phyloP scores from a whole-genome alignment of 1,140 invertebrate genomes.

The Ips typographus region DNA sequence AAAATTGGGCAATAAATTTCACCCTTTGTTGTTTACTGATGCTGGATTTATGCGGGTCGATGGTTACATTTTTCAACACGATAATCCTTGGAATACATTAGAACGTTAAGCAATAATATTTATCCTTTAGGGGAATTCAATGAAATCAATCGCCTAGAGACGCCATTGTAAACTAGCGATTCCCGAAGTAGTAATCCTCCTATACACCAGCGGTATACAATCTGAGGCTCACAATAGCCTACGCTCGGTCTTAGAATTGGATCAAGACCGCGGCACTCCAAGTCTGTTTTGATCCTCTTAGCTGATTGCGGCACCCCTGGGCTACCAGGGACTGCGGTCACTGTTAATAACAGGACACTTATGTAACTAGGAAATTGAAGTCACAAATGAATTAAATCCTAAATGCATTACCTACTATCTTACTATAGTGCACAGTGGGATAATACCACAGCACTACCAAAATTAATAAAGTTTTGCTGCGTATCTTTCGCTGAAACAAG shows the following conservation, averaged over 20 bases:
- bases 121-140: background rate
- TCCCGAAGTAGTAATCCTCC: conserved; percentile 3
- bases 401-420: no score
- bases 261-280: conserved; percentile 5
- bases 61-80: no score
- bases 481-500: background rate
- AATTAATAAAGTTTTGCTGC: no score
- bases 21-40: background rate
- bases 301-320: conserved; percentile 8
- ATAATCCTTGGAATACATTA: no score
- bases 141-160: background rate
- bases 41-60: background rate
- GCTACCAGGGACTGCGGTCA: conserved; percentile 2
- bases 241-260: background rate
- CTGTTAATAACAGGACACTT: conserved; percentile 2
- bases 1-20: conserved; percentile 16
- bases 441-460: no score
- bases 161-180: background rate
- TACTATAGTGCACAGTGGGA: no score
- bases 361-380: no score
- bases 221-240: background rate
- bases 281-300: conserved; percentile 12
- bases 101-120: background rate
- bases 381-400: no score
- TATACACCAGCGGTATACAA: background rate